A percentile compares a stretch with the other conserved stretches of the same genome.
Conservation (phyloP, 2,113 vertebrate species). For the Gambusia holbrooki region DNA sequence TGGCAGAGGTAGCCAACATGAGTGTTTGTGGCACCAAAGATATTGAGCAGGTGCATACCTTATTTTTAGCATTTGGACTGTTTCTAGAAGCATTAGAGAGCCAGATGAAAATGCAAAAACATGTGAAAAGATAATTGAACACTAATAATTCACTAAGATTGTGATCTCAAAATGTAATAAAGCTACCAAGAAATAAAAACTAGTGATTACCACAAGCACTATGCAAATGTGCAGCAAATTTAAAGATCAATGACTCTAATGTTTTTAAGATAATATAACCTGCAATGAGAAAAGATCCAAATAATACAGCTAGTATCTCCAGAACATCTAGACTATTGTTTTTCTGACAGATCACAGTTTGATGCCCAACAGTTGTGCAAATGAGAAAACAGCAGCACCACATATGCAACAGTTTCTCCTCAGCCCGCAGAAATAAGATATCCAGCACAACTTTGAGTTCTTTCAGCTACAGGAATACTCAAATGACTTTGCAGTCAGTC, state of each 20-base stretch:
- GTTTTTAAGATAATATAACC: too few species aligned
- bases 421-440: neutral
- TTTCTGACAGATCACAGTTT: neutral
- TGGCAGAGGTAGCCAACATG: too few species aligned
- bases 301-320: neutral
- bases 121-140: neutral
- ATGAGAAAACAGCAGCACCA: neutral
- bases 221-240: too few species aligned
- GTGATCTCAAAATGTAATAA: neutral
- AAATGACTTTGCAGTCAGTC: neutral
- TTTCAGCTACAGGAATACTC: conserved; percentile 1
- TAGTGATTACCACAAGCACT: neutral
- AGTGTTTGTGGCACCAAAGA: too few species aligned
- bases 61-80: too few species aligned
- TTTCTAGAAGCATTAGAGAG: too few species aligned
- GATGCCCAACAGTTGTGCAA: neutral
- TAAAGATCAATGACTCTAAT: too few species aligned
- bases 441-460: neutral
- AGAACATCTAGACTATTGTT: neutral
- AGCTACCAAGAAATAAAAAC: neutral
- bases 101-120: too few species aligned
- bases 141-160: neutral
- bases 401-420: neutral
- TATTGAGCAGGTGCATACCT: too few species aligned
- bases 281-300: neutral